phyloP scores from a whole-genome alignment of 1,140 invertebrate species.

The Himalopsyche phryganea region DNA sequence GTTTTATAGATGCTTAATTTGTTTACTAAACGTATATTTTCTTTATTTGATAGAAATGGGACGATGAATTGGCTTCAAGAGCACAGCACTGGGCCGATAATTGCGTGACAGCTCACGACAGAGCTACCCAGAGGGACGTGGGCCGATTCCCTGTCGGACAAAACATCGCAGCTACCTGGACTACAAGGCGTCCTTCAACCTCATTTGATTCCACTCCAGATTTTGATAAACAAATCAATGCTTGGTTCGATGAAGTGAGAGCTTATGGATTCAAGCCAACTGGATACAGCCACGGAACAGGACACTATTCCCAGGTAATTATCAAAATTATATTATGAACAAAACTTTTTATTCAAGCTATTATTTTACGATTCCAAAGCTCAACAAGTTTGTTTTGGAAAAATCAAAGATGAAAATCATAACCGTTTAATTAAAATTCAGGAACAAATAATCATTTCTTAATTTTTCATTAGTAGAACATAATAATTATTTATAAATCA shows the following conservation, averaged over 20 bases:
- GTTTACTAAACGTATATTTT: too few species aligned
- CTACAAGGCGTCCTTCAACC: conserved; percentile 59
- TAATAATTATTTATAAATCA: too few species aligned
- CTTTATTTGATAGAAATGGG: conserved; percentile 64
- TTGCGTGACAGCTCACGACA: conserved; percentile 73
- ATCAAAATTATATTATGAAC: conserved; percentile 5
- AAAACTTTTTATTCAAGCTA: too few species aligned
- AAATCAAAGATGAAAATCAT: too few species aligned
- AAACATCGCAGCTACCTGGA: conserved; percentile 78
- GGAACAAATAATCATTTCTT: too few species aligned
- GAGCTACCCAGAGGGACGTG: conserved; percentile 49
- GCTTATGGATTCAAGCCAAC: conserved; percentile 64
- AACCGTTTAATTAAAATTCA: too few species aligned
- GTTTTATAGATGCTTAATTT: too few species aligned
- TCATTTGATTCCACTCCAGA: conserved; percentile 61
- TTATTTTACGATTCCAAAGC: too few species aligned
- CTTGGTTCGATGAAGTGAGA: conserved; percentile 79
- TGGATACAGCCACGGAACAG: conserved; percentile 63
- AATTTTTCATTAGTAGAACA: too few species aligned
- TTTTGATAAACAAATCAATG: conserved; percentile 68
- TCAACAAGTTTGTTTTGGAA: too few species aligned
- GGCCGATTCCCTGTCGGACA: conserved; percentile 77
- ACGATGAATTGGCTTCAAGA: conserved; percentile 75
- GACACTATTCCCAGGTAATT: conserved; percentile 78
- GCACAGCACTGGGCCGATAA: conserved; percentile 81